phyloP scores from a whole-genome alignment of 2,888 invertebrate genomes.

The Drosophila cognata region DNA sequence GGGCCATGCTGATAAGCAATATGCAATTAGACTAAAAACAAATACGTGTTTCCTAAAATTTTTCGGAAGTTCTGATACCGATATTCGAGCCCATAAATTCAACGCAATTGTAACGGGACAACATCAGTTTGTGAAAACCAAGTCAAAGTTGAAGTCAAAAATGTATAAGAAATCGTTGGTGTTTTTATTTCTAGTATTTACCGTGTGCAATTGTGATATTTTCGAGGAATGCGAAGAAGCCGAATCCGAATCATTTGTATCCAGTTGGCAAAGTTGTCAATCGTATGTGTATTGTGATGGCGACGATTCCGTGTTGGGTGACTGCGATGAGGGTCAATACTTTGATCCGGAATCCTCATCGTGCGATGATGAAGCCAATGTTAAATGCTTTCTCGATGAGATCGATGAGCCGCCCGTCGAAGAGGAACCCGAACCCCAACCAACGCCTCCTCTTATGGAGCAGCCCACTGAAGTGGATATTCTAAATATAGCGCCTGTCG shows the following conservation, averaged over 20 bases:
- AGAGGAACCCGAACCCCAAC: conserved; percentile 29
- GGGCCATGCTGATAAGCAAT: conserved; percentile 52
- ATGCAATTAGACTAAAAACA: conserved; percentile 71
- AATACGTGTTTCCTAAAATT: conserved; percentile 51
- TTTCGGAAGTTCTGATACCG: conserved; percentile 10
- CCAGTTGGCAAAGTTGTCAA: conserved; percentile 73
- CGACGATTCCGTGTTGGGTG: conserved; percentile 72
- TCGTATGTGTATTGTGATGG: conserved; percentile 81
- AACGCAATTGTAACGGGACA: conserved; percentile 12
- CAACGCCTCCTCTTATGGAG: conserved; percentile 52
- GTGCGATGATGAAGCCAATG: conserved; percentile 75
- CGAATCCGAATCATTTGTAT: conserved; percentile 64
- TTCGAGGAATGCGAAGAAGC: conserved; percentile 74
- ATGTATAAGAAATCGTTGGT: conserved; percentile 54
- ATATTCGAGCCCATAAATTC: conserved; percentile 53
- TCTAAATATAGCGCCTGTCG: conserved; percentile 62
- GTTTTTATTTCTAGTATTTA: conserved; percentile 11
- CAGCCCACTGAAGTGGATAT: conserved; percentile 51
- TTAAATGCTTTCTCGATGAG: conserved; percentile 73
- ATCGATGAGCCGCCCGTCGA: conserved; percentile 47
- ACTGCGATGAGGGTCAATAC: conserved; percentile 75
- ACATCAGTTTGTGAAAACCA: conserved; percentile 52
- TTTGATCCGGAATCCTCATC: conserved; percentile 70
- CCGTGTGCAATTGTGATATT: conserved; percentile 8
- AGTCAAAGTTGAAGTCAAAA: conserved; percentile 27